Base-by-base conservation (phyloP, 2,113 vertebrate genomes). In the Sterrhoptilus dennistouni region DNA sequence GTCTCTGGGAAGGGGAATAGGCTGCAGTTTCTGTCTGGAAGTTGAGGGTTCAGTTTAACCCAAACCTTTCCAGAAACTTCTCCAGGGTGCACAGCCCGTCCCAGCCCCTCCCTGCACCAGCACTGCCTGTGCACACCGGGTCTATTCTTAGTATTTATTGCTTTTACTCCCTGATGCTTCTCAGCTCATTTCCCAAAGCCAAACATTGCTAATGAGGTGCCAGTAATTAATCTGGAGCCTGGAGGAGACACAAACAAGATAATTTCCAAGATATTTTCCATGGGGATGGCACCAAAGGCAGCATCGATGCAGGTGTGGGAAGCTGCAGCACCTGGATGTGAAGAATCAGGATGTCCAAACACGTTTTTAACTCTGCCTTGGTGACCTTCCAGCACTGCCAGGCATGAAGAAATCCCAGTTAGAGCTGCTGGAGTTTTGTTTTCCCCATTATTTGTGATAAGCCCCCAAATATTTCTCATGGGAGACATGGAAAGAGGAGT, bases 31-130 rank as follows among this genome's bases (percentile, higher is more conserved):
- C 84, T 82, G 44, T 5, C 71, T 65, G 36, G 12, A 84, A 74
- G 44, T 24, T 29, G 69, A 11, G 20, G 36, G 29, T 52, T 89
- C 36, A 42, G 31, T 42, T 47, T 42, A 78, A 59, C 60, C 12
- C 20, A 49, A 27, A 20, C 24, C 27, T 54, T 44, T 45, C 25
- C 22, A 61, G 81, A 35, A 54, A 21, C 47, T 60, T 52, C 59
- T 27, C 1, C 12, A 21, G 29, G 0, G 8, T 12, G 16, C 29
- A 2, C 13, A 50, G 63, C 63, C 40, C 12, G 0, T 21, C n/a
- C 53, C 49, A 2, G 24, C 9, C 0, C 8, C 8, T 15, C 24
- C 29, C 49, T 16, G 50, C n/a, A 9, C 63, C 66, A 69, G 74
- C 60, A 15, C 27, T 0, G 3, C 18, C 52, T 44, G 35, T 25